Evolutionary conservation across 2,113 vertebrate genomes (phyloP).

Genomic region (Colaptes auratus): DNA sequence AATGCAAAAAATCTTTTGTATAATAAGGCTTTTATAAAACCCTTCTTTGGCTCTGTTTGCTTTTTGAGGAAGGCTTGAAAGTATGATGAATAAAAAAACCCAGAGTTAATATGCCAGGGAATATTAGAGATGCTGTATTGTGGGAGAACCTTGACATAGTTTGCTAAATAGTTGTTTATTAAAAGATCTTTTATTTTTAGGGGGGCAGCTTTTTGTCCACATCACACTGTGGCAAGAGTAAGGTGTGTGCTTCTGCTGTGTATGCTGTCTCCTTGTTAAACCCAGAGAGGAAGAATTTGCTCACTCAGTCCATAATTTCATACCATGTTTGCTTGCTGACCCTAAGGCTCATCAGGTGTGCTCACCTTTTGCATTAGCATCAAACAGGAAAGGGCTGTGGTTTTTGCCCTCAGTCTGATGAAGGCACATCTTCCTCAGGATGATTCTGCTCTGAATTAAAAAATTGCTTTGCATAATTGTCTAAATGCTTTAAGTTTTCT

Average conservation of each 20-base stretch:
- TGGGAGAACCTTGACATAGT: background rate
- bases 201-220: background rate
- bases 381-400: constrained; percentile 35
- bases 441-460: background rate
- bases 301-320: background rate
- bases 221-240: background rate
- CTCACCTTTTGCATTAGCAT: constrained; percentile 17
- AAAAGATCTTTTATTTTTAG: background rate
- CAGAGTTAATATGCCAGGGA: background rate
- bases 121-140: background rate
- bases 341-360: background rate
- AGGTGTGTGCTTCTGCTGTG: background rate
- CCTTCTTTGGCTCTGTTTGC: background rate
- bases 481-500: background rate
- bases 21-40: background rate
- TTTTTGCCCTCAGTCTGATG: constrained; percentile 25
- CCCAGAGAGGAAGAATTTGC: background rate
- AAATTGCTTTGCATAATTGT: background rate
- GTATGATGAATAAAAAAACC: background rate
- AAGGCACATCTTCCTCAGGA: background rate
- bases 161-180: background rate
- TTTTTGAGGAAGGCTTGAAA: background rate
- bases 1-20: background rate
- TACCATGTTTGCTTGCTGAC: background rate
- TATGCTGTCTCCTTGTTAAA: background rate